Conservation (phyloP, 2,797 vertebrate genomes). For the Phataginus tricuspis region DNA sequence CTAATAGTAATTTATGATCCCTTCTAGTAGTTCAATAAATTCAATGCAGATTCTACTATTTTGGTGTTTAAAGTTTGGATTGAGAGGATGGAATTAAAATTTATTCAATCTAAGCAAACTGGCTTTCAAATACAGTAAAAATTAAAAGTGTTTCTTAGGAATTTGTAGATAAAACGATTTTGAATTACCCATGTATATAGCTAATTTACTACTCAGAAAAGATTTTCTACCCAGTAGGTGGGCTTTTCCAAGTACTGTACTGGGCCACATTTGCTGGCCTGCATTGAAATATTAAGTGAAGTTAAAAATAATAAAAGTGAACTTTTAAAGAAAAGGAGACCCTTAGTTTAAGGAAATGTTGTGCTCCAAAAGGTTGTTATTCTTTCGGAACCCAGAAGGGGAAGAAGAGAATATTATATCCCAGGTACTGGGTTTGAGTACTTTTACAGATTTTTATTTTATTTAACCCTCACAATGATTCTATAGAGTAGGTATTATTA, state of each 20-base stretch:
- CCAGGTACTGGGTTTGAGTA: background rate
- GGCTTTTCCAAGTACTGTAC: background rate
- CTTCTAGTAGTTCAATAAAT: background rate
- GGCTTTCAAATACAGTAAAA: conserved; percentile 23
- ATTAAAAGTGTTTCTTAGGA: background rate
- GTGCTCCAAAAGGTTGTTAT: background rate
- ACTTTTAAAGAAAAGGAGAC: background rate
- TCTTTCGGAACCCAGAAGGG: background rate
- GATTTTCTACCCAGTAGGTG: background rate
- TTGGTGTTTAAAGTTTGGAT: background rate
- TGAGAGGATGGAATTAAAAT: background rate
- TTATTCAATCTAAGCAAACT: conserved; percentile 27
- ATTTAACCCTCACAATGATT: background rate
- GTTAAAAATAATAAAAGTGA: background rate
- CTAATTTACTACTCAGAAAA: background rate
- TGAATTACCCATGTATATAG: background rate
- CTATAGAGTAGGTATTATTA: background rate
- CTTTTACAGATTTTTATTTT: background rate
- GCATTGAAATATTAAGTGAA: background rate
- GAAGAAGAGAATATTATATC: background rate
- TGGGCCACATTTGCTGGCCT: background rate
- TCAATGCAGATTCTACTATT: background rate
- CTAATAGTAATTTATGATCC: background rate
- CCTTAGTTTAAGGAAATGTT: background rate
- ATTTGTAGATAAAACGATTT: conserved; percentile 36